Percentiles rank a stretch among this genome's conserved stretches.
Conservation (phyloP, 2,888 invertebrate species). For the Arctia plantaginis region DNA sequence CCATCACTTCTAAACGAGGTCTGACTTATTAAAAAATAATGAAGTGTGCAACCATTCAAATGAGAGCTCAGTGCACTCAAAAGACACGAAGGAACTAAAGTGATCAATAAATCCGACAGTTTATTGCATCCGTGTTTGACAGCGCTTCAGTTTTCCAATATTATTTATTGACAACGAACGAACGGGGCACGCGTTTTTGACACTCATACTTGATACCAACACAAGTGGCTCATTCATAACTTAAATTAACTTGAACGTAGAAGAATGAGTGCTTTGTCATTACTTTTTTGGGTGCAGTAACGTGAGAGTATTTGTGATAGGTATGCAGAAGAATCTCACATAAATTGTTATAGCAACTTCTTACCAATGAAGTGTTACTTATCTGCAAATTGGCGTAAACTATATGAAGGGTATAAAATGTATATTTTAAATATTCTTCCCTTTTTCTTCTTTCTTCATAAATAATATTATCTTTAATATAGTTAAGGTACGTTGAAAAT, state of each 20-base stretch:
- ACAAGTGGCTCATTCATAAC: constrained; percentile 75
- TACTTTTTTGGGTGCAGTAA: constrained; percentile 44
- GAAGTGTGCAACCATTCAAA: constrained; percentile 53
- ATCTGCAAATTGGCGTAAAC: not conserved
- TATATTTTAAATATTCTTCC: not conserved
- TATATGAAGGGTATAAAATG: not conserved
- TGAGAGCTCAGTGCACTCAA: constrained; percentile 52
- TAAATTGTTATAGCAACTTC: not conserved
- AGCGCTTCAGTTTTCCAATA: constrained; percentile 65
- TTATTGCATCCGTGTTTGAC: constrained; percentile 77
- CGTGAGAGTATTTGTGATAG: constrained; percentile 35
- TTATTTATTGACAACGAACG: constrained; percentile 71
- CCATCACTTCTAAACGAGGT: constrained; percentile 43
- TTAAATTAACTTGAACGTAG: constrained; percentile 55
- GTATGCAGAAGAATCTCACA: constrained; percentile 16
- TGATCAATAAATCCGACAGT: constrained; percentile 79
- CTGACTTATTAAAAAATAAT: constrained; percentile 52
- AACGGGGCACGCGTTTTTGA: constrained; percentile 50
- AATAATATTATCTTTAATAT: too few relatives aligned
- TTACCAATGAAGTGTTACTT: not conserved
- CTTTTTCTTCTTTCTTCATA: too few relatives aligned
- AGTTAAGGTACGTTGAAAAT: too few relatives aligned
- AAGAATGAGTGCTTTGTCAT: constrained; percentile 66
- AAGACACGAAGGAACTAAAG: constrained; percentile 66
- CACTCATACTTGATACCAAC: constrained; percentile 67